Conservation (phyloP, 2,888 invertebrate genomes). For the Laothoe populi region DNA sequence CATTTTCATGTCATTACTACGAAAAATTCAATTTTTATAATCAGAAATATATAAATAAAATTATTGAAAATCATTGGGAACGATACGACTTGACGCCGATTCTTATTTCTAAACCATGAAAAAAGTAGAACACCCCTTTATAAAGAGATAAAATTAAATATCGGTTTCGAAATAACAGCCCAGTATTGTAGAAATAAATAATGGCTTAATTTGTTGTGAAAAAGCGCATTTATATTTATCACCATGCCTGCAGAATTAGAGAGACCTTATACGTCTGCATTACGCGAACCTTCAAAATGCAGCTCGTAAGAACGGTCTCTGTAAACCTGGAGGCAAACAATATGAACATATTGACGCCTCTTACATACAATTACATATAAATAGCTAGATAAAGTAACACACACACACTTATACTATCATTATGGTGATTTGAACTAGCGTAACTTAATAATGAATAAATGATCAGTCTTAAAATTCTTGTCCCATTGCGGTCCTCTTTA, state of each 20-base stretch:
- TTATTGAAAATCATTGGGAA: conserved; percentile 14
- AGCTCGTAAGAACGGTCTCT: conserved; percentile 53
- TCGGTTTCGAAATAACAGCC: conserved; percentile 17
- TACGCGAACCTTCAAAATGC: neutral
- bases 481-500: conserved; percentile 64
- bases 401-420: conserved; percentile 63
- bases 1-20: neutral
- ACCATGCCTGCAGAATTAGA: conserved; percentile 46
- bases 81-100: neutral
- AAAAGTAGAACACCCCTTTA: neutral
- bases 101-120: neutral
- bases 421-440: conserved; percentile 76
- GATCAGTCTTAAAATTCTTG: conserved; percentile 81
- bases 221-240: conserved; percentile 23
- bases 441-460: conserved; percentile 82
- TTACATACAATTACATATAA: conserved; percentile 63
- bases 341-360: conserved; percentile 52
- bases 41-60: neutral
- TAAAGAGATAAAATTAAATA: neutral
- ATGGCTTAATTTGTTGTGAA: conserved; percentile 9
- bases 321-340: conserved; percentile 50
- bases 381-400: conserved; percentile 64
- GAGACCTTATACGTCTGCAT: conserved; percentile 36
- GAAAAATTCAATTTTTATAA: neutral
- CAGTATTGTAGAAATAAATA: conserved; percentile 10